These are phyloP conservation scores for Trichogramma dendrolimi DNA, from an alignment of 2,888 invertebrate species.

Conservation along the genomic window DNA sequence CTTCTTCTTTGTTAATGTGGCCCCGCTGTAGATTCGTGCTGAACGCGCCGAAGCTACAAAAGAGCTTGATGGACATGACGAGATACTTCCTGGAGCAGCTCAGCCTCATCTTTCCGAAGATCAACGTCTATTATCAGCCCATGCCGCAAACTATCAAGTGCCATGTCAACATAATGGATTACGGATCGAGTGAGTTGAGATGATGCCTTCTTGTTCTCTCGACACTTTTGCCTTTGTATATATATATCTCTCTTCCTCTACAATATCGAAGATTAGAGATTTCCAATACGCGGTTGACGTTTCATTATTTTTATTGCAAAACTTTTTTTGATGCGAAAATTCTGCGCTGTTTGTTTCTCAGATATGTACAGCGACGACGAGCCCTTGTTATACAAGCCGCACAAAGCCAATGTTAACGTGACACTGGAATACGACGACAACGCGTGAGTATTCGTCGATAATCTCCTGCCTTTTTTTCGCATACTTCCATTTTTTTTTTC, in stretches of 20 bases:
- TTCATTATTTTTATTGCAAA: no score
- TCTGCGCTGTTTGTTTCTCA: constrained; percentile 34
- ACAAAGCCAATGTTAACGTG: constrained; percentile 62
- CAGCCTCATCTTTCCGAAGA: constrained; percentile 53
- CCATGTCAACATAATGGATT: constrained; percentile 63
- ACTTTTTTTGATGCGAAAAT: constrained; percentile 1
- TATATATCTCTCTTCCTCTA: not conserved
- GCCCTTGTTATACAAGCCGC: constrained; percentile 46
- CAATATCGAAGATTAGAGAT: no score
- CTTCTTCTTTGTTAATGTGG: not conserved
- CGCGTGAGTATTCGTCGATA: constrained; percentile 47
- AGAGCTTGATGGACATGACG: constrained; percentile 60
- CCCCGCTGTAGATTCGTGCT: constrained; percentile 64
- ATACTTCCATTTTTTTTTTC: not conserved
- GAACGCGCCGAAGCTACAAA: constrained; percentile 68
- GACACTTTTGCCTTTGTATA: not conserved
- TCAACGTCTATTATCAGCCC: constrained; percentile 48
- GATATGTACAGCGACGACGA: constrained; percentile 51
- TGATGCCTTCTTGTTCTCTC: constrained; percentile 8
- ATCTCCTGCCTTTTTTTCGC: not conserved
- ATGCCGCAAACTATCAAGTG: constrained; percentile 51
- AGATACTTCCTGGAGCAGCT: constrained; percentile 62
- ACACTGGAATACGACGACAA: constrained; percentile 58
- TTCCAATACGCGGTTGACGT: no score
- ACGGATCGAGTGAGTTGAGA: constrained; percentile 54